Base-by-base conservation (phyloP, 1,140 invertebrate genomes). In the Heliconius melpomene region DNA sequence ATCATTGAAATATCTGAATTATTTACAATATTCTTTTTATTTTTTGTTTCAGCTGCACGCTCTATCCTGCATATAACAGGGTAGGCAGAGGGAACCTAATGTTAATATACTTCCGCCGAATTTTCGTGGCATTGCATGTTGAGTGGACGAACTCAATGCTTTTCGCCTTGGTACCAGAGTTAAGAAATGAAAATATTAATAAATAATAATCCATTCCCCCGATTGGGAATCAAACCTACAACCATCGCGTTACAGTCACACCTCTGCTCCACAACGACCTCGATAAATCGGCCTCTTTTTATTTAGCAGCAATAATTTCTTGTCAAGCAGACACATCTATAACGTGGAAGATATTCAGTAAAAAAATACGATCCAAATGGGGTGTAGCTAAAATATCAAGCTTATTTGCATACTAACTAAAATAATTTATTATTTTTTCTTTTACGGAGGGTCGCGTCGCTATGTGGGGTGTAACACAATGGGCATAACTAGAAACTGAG, bases 321-420 rank as follows among this genome's bases (percentile, higher is more conserved):
- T 79, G 54, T 72, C 71, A 72, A 72, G n/a, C 29, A 72, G 71
- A 36, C 71, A 38, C 32, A 40, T 38, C 29, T 50, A 36, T 71
- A 70, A 70, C 60, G 75, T 36, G 38, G 79, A 87, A 81, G 89
- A 46, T 87, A 86, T 87, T 88, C 83, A 82, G 85, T 88, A 87
- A 91, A 91, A 90, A 88, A 83, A 81, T 84, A 81, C 72, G 85
- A 85, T 86, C 81, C 87, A 88, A 84, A 89, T 93, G 90, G 92
- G 92, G 92, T 93, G 92, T 92, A 85, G 87, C 88, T 90, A 92
- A 93, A 93, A 94, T 93, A 93, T 94, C 91, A 90, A 90, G 83
- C 88, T 92, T 92, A 94, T 94, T 94, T 94, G 92, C 92, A 94
- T 94, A 94, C 91, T 94, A 93, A 94, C 92, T 94, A 94, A 94